Conservation (phyloP, 2,888 invertebrate species). For the Tryphoninae sp. region DNA sequence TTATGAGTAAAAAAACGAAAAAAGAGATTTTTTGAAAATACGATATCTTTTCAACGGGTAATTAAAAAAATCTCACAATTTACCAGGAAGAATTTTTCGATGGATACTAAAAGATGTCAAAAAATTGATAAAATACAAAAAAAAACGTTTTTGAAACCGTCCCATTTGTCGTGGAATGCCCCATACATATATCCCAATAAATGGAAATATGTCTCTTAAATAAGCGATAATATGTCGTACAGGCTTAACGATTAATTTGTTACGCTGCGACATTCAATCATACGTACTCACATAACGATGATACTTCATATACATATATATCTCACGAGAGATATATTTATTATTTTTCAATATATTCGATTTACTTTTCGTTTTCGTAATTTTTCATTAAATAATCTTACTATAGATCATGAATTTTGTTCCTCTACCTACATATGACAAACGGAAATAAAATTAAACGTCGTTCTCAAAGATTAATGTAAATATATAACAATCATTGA, state of each 20-base stretch:
- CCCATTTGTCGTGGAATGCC: no score
- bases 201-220: conserved; percentile 60
- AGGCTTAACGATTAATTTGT: conserved; percentile 60
- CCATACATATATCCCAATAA: conserved; percentile 20
- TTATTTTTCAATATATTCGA: conserved; percentile 26
- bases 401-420: conserved; percentile 62
- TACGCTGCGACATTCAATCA: conserved; percentile 61
- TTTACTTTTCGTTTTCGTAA: conserved; percentile 6
- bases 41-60: no score
- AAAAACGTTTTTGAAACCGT: no score
- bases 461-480: conserved; percentile 66
- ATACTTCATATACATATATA: conserved; percentile 44
- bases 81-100: no score
- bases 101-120: no score
- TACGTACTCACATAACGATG: conserved; percentile 62
- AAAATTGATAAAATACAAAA: no score
- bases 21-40: no score
- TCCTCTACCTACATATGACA: conserved; percentile 71
- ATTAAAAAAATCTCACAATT: no score
- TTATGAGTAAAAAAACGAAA: no score
- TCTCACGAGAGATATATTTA: conserved; percentile 54
- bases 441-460: conserved; percentile 66
- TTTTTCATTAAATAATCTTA: conserved; percentile 42
- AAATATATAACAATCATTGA: conserved; percentile 3
- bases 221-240: conserved; percentile 58